Conservation (phyloP, 1,140 invertebrate species). For the Melitaea cinxia region DNA sequence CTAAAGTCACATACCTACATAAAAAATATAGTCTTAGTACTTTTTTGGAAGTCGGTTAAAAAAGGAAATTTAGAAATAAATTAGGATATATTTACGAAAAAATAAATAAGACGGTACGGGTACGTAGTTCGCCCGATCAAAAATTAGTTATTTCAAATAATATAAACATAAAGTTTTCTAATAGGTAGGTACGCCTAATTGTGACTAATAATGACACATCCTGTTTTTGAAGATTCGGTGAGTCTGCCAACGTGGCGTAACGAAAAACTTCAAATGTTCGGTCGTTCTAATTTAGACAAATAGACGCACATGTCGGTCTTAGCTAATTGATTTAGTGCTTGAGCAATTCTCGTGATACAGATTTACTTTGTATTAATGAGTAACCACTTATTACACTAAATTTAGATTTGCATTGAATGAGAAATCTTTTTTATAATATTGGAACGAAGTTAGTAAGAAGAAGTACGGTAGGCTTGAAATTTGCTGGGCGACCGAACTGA, state of each 20-base stretch:
- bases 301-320: slow-evolving; percentile 51
- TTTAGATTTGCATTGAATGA: not conserved
- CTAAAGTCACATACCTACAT: too few species aligned
- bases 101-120: too few species aligned
- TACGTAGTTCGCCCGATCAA: not conserved
- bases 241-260: slow-evolving; percentile 29
- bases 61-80: too few species aligned
- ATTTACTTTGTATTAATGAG: slow-evolving; percentile 6
- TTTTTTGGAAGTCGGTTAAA: too few species aligned
- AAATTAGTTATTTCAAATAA: not conserved
- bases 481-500: too few species aligned
- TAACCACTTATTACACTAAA: not conserved
- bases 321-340: slow-evolving; percentile 52
- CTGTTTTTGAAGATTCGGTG: slow-evolving; percentile 12
- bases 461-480: too few species aligned
- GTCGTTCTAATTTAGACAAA: slow-evolving; percentile 56
- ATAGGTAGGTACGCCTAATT: slow-evolving; percentile 10
- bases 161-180: not conserved
- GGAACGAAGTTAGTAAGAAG: too few species aligned
- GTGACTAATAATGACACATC: slow-evolving; percentile 23
- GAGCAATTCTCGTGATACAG: slow-evolving; percentile 6
- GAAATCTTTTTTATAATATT: too few species aligned
- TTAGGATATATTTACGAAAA: too few species aligned
- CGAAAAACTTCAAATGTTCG: slow-evolving; percentile 25
- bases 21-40: too few species aligned